phyloP scores from a whole-genome alignment of 2,888 invertebrate species.

The Drosophila hawaiiensis region DNA sequence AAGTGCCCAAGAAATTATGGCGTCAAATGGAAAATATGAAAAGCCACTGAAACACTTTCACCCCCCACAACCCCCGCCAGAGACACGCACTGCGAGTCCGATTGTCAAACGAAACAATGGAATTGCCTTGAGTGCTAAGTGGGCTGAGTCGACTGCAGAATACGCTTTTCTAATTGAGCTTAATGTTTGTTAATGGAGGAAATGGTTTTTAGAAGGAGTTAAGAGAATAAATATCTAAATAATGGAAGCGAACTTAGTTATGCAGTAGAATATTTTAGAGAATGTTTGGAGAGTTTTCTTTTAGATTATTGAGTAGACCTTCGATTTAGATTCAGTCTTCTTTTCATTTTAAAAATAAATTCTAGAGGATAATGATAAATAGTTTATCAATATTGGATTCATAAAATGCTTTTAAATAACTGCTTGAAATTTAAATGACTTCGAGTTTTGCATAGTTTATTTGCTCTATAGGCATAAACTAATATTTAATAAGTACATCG shows the following conservation, averaged over 20 bases:
- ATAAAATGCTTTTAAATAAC: no score
- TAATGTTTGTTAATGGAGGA: neutral
- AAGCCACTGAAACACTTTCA: slow-evolving; percentile 53
- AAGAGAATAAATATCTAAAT: neutral
- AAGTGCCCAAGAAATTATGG: slow-evolving; percentile 67
- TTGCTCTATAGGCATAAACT: neutral
- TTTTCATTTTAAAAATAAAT: neutral
- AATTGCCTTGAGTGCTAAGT: neutral
- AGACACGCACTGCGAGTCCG: slow-evolving; percentile 21
- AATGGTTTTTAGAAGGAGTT: neutral
- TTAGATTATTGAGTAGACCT: neutral
- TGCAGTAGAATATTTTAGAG: no score
- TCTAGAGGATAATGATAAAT: no score
- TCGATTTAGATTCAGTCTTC: neutral
- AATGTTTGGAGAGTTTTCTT: neutral
- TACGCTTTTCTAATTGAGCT: slow-evolving; percentile 19
- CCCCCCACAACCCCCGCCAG: neutral
- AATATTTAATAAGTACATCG: neutral
- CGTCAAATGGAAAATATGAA: slow-evolving; percentile 68
- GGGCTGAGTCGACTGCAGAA: neutral
- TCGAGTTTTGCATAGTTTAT: neutral
- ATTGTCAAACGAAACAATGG: slow-evolving; percentile 49
- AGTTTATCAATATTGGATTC: no score
- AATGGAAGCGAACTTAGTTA: neutral
- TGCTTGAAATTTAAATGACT: neutral